A percentile compares a stretch with the other conserved stretches of the same genome.
These are phyloP conservation scores for Coccyzus lansbergi DNA, from an alignment of 2,797 vertebrate species.

Conservation along the genomic window DNA sequence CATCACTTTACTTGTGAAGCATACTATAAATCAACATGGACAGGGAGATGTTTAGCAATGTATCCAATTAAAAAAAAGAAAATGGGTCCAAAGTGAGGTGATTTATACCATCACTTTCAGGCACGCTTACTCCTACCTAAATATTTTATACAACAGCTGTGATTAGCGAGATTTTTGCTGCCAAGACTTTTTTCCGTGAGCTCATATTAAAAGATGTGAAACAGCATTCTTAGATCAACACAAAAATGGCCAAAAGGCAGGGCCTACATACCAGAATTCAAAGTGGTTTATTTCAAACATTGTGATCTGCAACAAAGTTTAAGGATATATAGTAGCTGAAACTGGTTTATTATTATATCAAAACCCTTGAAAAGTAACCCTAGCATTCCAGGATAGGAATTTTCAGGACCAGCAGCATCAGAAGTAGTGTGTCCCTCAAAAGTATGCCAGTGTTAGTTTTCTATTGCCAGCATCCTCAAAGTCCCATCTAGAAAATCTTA, in stretches of 20 bases:
- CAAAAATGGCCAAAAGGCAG: constrained; percentile 34
- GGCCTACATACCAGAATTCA: neutral
- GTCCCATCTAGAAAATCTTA: neutral
- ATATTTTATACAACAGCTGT: constrained; percentile 47
- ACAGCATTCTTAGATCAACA: neutral
- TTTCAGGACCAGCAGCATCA: neutral
- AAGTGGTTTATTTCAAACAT: neutral
- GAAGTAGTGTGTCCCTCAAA: neutral
- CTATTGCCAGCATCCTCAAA: neutral
- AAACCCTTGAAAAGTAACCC: neutral
- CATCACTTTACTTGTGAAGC: neutral
- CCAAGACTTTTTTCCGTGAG: constrained; percentile 17
- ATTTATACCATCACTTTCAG: constrained; percentile 56
- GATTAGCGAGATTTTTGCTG: constrained; percentile 36
- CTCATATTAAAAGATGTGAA: neutral
- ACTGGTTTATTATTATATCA: neutral
- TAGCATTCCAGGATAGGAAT: neutral
- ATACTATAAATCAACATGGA: neutral
- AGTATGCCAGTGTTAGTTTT: neutral
- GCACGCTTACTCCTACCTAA: constrained; percentile 39
- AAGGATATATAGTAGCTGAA: neutral
- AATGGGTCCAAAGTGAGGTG: constrained; percentile 37
- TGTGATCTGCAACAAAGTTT: neutral
- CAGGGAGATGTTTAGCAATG: constrained; percentile 53
- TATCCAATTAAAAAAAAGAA: constrained; percentile 26